phyloP scores from a whole-genome alignment of 2,888 invertebrate species.

The Myopa testacea region DNA sequence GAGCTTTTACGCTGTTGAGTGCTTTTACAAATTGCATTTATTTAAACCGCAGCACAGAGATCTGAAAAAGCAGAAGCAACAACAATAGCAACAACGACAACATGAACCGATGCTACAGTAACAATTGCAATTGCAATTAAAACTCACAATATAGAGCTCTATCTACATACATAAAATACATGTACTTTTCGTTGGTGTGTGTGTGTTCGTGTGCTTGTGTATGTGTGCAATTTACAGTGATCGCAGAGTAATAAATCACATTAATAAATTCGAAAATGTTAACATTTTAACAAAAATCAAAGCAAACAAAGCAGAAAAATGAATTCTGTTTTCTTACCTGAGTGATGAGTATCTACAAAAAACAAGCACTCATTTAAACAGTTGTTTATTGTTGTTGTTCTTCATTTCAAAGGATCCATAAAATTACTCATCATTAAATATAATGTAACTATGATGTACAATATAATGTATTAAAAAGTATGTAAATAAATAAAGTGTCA shows the following conservation, averaged over 20 bases:
- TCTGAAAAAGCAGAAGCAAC: slow-evolving; percentile 1
- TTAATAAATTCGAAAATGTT: not conserved
- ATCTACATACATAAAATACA: too few species aligned
- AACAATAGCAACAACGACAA: slow-evolving; percentile 13
- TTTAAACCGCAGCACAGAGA: slow-evolving; percentile 38
- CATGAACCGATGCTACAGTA: not conserved
- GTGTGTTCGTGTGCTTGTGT: not conserved
- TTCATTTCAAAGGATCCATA: too few species aligned
- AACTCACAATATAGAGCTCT: too few species aligned
- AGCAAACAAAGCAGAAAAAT: not conserved
- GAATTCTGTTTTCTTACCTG: too few species aligned
- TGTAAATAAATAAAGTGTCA: too few species aligned
- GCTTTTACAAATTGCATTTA: slow-evolving; percentile 53
- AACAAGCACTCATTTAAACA: too few species aligned
- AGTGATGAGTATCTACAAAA: too few species aligned
- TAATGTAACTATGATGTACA: too few species aligned
- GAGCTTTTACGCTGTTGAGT: slow-evolving; percentile 52
- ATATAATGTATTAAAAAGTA: too few species aligned
- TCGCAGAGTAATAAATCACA: not conserved
- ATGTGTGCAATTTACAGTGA: not conserved
- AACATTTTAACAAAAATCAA: not conserved
- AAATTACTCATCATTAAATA: too few species aligned
- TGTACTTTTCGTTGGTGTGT: not conserved
- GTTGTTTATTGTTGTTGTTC: too few species aligned
- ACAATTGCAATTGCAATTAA: too few species aligned